Percentiles rank a stretch among this genome's conserved stretches.
These are phyloP conservation scores for Synanthedon myopaeformis DNA, from an alignment of 2,888 invertebrate species.

Conservation along the genomic window DNA sequence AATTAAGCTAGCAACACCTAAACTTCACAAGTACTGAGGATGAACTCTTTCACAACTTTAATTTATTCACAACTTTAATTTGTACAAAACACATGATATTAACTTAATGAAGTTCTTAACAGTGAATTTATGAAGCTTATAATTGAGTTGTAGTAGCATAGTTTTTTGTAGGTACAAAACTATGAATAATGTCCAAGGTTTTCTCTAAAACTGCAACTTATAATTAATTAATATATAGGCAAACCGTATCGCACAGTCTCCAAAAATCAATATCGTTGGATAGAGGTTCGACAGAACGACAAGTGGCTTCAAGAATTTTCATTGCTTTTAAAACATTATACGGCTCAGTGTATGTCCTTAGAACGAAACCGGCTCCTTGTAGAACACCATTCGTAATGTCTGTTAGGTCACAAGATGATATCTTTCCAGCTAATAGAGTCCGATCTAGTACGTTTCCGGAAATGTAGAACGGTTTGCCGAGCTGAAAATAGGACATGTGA, in stretches of 20 bases:
- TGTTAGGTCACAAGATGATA: conserved; percentile 15
- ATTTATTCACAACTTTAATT: too few species aligned
- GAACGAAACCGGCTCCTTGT: conserved; percentile 20
- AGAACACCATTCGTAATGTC: conserved; percentile 21
- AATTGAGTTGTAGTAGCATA: too few species aligned
- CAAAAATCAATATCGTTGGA: conserved; percentile 11
- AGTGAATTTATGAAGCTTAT: too few species aligned
- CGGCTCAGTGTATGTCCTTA: conserved; percentile 12
- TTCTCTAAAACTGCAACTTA: too few species aligned
- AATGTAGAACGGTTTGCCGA: conserved; percentile 21
- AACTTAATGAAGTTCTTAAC: too few species aligned
- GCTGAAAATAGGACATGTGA: conserved; percentile 8
- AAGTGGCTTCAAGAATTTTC: conserved; percentile 12
- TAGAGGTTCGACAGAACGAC: conserved; percentile 14
- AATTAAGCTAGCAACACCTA: too few species aligned
- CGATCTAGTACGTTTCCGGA: conserved; percentile 22
- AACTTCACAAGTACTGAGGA: too few species aligned
- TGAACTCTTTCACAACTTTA: too few species aligned
- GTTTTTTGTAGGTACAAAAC: too few species aligned
- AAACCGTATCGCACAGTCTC: conserved; percentile 8
- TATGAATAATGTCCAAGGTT: too few species aligned
- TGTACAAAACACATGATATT: too few species aligned
- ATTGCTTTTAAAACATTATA: conserved; percentile 12
- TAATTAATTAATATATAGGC: not conserved
- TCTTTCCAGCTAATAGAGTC: conserved; percentile 10